Conservation (phyloP, 35 echinoderm and acorn worm species). For the Apostichopus parvimensis region DNA sequence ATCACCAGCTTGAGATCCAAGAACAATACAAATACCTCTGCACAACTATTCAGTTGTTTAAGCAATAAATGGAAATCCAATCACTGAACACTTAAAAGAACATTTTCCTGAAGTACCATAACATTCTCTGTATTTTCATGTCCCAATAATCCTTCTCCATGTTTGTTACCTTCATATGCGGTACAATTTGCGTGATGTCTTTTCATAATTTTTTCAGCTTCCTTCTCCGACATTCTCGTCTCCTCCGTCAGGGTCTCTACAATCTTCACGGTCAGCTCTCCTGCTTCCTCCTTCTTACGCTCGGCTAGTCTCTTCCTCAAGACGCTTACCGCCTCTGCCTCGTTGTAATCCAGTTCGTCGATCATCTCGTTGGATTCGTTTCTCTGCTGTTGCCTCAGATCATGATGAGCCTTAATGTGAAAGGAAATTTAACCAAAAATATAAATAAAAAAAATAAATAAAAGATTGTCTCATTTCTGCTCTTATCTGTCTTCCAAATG, state of each 20-base stretch:
- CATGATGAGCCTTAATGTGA: constrained; percentile 78
- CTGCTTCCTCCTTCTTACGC: constrained; percentile 50
- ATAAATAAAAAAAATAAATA: background rate
- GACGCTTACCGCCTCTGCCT: constrained; percentile 77
- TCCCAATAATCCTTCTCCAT: background rate
- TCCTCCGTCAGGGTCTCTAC: constrained; percentile 71
- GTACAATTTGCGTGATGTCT: constrained; percentile 78
- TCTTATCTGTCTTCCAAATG: background rate
- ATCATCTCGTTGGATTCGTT: constrained; percentile 78
- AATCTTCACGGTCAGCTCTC: constrained; percentile 62
- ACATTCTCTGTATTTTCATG: no score
- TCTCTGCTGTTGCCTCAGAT: constrained; percentile 79
- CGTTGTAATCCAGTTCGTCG: constrained; percentile 87
- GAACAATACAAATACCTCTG: no score
- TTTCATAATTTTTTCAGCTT: constrained; percentile 76
- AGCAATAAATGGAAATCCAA: no score
- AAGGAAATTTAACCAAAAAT: background rate
- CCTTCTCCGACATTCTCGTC: constrained; percentile 76
- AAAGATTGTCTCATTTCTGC: background rate
- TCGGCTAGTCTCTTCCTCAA: constrained; percentile 73
- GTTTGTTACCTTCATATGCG: constrained; percentile 75
- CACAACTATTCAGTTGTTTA: no score
- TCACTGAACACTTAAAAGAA: no score
- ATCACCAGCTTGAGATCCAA: no score
- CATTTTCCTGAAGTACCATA: no score